These are phyloP conservation scores for Acronicta alni DNA, from an alignment of 2,888 invertebrate genomes.

Conservation along the genomic window DNA sequence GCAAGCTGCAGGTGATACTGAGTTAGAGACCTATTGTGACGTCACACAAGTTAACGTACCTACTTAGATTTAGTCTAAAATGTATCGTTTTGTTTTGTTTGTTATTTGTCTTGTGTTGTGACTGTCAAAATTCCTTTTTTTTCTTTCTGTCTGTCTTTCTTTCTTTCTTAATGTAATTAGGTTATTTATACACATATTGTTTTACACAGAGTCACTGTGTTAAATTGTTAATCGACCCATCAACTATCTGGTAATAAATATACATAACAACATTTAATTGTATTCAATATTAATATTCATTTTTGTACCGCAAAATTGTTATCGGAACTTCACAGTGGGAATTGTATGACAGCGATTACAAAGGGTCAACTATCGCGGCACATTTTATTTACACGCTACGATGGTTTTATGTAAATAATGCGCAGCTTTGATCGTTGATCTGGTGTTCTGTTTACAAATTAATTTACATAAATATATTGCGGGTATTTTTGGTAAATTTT, in stretches of 20 bases:
- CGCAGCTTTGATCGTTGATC: neutral
- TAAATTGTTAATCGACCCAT: neutral
- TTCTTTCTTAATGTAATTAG: too few species aligned
- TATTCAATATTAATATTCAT: slow-evolving; percentile 39
- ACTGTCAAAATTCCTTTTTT: too few species aligned
- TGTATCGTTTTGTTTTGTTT: too few species aligned
- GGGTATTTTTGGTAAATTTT: neutral
- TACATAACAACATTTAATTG: slow-evolving; percentile 28
- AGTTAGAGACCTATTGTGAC: too few species aligned
- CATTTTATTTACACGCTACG: slow-evolving; percentile 46
- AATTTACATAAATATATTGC: slow-evolving; percentile 11
- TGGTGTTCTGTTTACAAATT: slow-evolving; percentile 13
- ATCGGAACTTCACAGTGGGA: slow-evolving; percentile 35
- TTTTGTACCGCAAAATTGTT: slow-evolving; percentile 29
- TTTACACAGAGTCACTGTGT: neutral
- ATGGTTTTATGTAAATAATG: slow-evolving; percentile 41
- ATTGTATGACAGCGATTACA: slow-evolving; percentile 29
- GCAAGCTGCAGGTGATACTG: too few species aligned
- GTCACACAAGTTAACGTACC: too few species aligned
- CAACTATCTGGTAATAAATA: neutral
- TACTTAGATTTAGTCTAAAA: too few species aligned
- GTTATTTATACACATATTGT: too few species aligned
- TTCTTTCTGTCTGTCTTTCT: too few species aligned
- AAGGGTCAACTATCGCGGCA: slow-evolving; percentile 29
- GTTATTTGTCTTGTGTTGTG: too few species aligned